Conservation (phyloP, 2,113 vertebrate species). For the Aegotheles bennettii region DNA sequence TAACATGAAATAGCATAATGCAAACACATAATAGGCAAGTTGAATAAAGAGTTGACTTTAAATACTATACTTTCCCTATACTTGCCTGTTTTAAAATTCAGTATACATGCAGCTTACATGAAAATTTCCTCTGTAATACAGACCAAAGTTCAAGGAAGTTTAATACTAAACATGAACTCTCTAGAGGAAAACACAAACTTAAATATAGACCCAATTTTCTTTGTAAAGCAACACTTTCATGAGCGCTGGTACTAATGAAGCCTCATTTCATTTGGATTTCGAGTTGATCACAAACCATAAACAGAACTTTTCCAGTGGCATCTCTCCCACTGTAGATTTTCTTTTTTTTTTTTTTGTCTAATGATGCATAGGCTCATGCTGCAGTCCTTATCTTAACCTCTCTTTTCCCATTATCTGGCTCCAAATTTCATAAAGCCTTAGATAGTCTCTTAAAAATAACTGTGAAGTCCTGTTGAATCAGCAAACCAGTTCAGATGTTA, state of each 20-base stretch:
- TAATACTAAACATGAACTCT: not conserved
- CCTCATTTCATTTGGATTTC: not conserved
- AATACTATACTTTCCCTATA: not conserved
- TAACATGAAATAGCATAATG: not conserved
- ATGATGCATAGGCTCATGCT: not conserved
- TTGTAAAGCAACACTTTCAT: not conserved
- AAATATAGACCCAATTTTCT: not conserved
- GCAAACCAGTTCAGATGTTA: not conserved
- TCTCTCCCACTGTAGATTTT: not conserved
- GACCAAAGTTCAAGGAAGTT: not conserved
- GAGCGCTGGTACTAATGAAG: not conserved
- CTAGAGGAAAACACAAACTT: not conserved
- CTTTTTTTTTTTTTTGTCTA: not conserved
- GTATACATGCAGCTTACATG: not conserved
- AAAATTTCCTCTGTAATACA: not conserved
- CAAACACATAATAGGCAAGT: not conserved
- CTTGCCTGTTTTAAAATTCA: not conserved
- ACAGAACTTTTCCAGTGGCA: not conserved
- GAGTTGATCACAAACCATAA: not conserved
- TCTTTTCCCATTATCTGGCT: not conserved
- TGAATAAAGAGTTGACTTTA: not conserved
- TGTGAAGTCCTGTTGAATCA: not conserved
- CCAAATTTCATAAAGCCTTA: not conserved
- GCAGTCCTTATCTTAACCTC: not conserved
- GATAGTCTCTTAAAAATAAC: not conserved